Conservation (phyloP, 2,888 invertebrate species). For the Drosophila ezoana region DNA sequence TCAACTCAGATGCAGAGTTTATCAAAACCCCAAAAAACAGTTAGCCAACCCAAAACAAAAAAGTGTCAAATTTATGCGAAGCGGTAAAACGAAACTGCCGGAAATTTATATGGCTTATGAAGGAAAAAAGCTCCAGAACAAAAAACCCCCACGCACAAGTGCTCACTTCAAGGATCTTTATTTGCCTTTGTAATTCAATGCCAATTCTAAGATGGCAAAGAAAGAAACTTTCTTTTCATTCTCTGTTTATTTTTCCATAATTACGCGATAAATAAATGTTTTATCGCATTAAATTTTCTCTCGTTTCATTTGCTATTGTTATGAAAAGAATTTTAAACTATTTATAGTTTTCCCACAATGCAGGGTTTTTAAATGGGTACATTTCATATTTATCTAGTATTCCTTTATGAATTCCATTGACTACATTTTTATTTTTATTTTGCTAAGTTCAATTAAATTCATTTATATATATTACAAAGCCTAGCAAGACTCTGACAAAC, state of each 20-base stretch:
- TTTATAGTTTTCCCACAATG: background rate
- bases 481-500: background rate
- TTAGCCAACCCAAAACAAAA: conserved; percentile 24
- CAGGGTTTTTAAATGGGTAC: background rate
- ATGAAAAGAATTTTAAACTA: background rate
- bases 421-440: background rate
- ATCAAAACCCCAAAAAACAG: conserved; percentile 23
- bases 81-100: conserved; percentile 69
- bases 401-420: background rate
- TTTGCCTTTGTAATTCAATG: conserved; percentile 54
- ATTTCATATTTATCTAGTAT: background rate
- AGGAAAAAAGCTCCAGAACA: conserved; percentile 34
- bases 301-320: background rate
- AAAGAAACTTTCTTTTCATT: conserved; percentile 17
- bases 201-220: conserved; percentile 24
- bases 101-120: conserved; percentile 75
- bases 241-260: conserved; percentile 12
- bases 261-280: conserved; percentile 13
- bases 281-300: background rate
- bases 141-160: conserved; percentile 39
- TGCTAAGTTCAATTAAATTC: conserved; percentile 1
- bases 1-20: conserved; percentile 43
- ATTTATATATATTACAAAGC: conserved; percentile 13
- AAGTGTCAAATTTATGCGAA: conserved; percentile 63
- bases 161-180: conserved; percentile 56